Evolutionary conservation across 2,888 invertebrate genomes (phyloP), one percentile per base, ranked within the genome.

Genomic region (Spicauda simplicius): DNA sequence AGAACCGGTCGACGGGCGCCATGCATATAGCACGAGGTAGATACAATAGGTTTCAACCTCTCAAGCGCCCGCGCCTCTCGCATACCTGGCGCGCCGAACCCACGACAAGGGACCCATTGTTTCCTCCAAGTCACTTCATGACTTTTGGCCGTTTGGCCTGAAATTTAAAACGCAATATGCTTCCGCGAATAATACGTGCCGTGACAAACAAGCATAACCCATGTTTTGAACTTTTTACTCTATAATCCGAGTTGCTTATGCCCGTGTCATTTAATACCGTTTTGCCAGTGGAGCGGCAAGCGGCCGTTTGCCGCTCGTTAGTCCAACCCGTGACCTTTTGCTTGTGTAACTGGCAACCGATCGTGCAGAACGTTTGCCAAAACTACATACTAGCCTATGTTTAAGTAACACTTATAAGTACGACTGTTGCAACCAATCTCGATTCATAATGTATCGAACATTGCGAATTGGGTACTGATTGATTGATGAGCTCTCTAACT

Each of bases 311-410:
- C 81, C 82, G 85, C 79, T 85, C 70, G 80, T 86, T 87, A 75
- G 74, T 80, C 72, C 72, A 70, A 74, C 77, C 76, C 71, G 79
- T 83, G 85, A 88, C 85, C 86, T 88, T 81, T 79, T 63, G 63
- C 79, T 89, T 89, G 82, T 80, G 82, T 80, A 89, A 90, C 76
- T 41, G 30, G 54, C 54, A 62, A 37, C 76, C 84, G 80, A 82
- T 87, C 86, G 83, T 78, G 86, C 86, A 85, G 83, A 88, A 88
- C 45, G 75, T 82, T 84, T 81, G 80, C 83, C 80, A 82, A 85
- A 87, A 84, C 76, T 79, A 76, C 75, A 25, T 59, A 33, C 50
- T 45, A 45, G 45, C 45, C n/a, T 45, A 56, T 37, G 4, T 48
- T 60, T 60, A n/a, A 60, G 60, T 33, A 60, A 60, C 50, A 18